Conservation (phyloP, 2,797 vertebrate genomes). For the Peromyscus attwateri region DNA sequence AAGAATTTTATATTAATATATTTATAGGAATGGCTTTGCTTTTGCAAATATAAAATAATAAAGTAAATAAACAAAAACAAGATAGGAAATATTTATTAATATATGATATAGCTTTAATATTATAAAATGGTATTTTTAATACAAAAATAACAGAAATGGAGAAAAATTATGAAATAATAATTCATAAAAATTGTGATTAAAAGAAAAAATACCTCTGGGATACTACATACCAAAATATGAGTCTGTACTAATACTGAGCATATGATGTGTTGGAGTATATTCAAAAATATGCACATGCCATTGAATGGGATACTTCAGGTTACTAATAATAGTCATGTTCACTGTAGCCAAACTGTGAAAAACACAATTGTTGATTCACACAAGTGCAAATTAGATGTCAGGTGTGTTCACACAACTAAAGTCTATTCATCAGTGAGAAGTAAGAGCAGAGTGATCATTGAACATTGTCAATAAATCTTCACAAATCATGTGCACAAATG, state of each 20-base stretch:
- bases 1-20: neutral
- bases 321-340: neutral
- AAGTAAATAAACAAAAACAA: neutral
- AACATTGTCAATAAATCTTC: neutral
- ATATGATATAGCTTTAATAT: neutral
- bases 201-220: neutral
- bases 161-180: neutral
- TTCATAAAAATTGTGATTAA: neutral
- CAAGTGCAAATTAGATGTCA: neutral
- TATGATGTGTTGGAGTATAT: neutral
- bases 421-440: neutral
- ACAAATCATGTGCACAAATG: neutral
- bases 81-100: neutral
- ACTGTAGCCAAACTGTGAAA: neutral
- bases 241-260: neutral
- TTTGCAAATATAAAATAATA: neutral
- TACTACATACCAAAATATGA: neutral
- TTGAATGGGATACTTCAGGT: neutral
- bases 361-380: neutral
- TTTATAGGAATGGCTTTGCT: neutral
- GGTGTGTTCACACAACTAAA: neutral
- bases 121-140: neutral
- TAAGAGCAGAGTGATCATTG: neutral
- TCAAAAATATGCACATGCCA: neutral
- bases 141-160: neutral